Base-by-base conservation (phyloP, 2,888 invertebrate genomes). In the Sialis fuliginosa region DNA sequence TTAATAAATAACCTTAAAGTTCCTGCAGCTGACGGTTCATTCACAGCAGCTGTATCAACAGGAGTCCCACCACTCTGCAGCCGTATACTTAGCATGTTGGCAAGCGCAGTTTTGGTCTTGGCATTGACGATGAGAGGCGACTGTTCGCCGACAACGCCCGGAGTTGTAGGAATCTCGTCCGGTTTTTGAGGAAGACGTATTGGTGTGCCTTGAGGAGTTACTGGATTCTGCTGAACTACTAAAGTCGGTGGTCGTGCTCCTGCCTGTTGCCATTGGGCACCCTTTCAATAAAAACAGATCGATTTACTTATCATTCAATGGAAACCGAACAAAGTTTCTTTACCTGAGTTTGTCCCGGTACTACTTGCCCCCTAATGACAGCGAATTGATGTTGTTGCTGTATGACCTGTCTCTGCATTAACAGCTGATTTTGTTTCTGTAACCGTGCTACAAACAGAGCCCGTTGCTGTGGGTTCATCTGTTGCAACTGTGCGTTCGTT, bases 51-150 rank as follows among this genome's bases (percentile, higher is more conserved):
- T 48, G 66, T 66, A n/a, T 66, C 67, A 43, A 69, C 67, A 4
- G 66, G 57, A 2, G 69, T 60, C 6, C 64, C 61, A 6, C 73
- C 72, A 48, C 69, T 71, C 58, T 81, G 78, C 48, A 85, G 63
- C 43, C 91, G 74, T 57, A 80, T 91, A 57, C 84, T 91, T 50
- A 95, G 70, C 86, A 95, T 88, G 62, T 93, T 91, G 10, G 93
- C 93, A 48, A 96, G 69, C 0, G 95, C 95, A 0, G 93, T 93
- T 70, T 95, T 96, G 4, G 92, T 90, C 67, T 90, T 90, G 1
- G 85, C 79, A 58, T 86, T 86, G 45, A 90, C 89, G 39, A 82
- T 70, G 48, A 80, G 59, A 10, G 76, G 74, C 54, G 72, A 70
- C 49, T 68, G 62, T 50, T 32, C 61, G 35, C 53, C 50, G 12